phyloP scores from a whole-genome alignment of 2,797 vertebrate species.

The Peromyscus attwateri region DNA sequence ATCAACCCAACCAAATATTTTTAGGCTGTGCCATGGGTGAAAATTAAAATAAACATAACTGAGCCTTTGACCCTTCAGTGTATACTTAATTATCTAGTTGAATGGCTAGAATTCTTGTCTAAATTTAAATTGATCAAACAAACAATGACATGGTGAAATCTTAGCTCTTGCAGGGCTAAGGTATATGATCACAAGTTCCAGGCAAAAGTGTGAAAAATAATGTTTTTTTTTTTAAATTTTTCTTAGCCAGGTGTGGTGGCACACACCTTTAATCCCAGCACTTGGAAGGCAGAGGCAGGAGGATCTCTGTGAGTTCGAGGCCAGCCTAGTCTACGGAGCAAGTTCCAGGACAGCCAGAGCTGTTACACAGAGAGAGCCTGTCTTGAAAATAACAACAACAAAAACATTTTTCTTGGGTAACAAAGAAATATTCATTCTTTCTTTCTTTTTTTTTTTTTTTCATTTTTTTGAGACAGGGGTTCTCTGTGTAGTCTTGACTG shows the following conservation, averaged over 20 bases:
- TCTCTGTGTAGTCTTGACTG: background rate
- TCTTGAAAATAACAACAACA: too few species aligned
- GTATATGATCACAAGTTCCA: too few species aligned
- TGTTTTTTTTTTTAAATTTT: too few species aligned
- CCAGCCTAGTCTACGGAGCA: too few species aligned
- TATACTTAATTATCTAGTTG: background rate
- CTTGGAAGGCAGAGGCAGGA: too few species aligned
- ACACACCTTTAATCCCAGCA: too few species aligned
- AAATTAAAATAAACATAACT: constrained; percentile 42
- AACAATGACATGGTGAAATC: background rate
- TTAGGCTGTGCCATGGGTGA: constrained; percentile 8
- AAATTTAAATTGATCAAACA: constrained; percentile 1
- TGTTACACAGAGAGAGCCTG: too few species aligned
- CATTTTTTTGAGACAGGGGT: background rate
- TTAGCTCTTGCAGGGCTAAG: background rate
- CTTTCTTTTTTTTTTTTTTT: background rate
- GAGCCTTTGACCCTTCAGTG: background rate
- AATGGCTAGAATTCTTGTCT: constrained; percentile 21
- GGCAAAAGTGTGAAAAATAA: background rate
- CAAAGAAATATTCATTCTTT: background rate
- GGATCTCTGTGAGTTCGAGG: too few species aligned
- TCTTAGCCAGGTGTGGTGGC: too few species aligned
- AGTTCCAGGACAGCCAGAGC: too few species aligned
- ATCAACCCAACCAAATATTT: background rate
- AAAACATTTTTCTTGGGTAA: constrained; percentile 21